Evolutionary conservation across 2,888 invertebrate genomes (phyloP).

Genomic region (Salpingus planirostris): DNA sequence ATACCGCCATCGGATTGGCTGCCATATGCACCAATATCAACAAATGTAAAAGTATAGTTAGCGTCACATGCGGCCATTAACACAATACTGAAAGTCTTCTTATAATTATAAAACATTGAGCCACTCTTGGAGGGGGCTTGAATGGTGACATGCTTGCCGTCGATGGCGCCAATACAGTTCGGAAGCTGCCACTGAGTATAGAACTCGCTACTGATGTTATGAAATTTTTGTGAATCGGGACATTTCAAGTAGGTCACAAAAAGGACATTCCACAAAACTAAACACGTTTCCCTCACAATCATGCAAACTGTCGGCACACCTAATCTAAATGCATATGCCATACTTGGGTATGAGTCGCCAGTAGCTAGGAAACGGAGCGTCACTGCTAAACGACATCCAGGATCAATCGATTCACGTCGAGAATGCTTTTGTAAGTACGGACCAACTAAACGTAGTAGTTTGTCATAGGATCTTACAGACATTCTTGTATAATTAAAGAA

Average conservation of each 20-base stretch:
- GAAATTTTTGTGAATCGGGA: too few species aligned
- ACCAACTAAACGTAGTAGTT: conserved; percentile 1
- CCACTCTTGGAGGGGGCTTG: conserved; percentile 3
- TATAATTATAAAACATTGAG: conserved; percentile 2
- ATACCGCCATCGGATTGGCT: too few species aligned
- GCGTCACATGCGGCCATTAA: neutral
- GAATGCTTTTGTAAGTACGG: conserved; percentile 1
- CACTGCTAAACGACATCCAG: conserved; percentile 2
- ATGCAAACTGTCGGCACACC: neutral
- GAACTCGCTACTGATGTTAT: conserved; percentile 1
- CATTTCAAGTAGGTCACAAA: too few species aligned
- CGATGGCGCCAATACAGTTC: conserved; percentile 1
- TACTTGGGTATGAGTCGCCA: neutral
- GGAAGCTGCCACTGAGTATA: conserved; percentile 1
- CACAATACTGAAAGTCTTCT: neutral
- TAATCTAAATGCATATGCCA: neutral
- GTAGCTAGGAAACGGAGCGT: conserved; percentile 2
- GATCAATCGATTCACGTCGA: conserved; percentile 2
- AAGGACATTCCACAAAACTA: neutral
- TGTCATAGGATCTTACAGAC: conserved; percentile 1
- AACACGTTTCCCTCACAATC: neutral
- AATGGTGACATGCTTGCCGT: conserved; percentile 3
- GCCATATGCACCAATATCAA: conserved; percentile 1
- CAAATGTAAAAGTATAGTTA: neutral
- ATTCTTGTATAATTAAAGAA: conserved; percentile 4